Evolutionary conservation across 1,140 invertebrate genomes (phyloP).

Genomic region (Trissolcus basalis): DNA sequence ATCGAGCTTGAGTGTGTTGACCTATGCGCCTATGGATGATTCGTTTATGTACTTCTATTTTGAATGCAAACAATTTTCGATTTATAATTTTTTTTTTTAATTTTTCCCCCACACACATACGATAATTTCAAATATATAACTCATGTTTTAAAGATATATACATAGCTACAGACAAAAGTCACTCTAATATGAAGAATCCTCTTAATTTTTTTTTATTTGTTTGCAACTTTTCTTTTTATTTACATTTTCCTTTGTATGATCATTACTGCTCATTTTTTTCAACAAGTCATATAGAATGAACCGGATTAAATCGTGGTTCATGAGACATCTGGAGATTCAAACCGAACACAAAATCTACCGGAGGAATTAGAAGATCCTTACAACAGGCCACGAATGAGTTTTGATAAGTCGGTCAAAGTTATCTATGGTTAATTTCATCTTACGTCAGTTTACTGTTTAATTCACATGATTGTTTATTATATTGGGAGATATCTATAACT

Average conservation of each 20-base stretch:
- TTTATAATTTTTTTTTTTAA: conserved; percentile 1
- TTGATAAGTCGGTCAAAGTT: conserved; percentile 22
- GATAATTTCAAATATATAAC: conserved; percentile 21
- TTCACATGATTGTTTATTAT: conserved; percentile 28
- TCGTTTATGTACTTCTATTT: background rate
- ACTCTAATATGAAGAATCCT: conserved; percentile 42
- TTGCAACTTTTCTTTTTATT: conserved; percentile 22
- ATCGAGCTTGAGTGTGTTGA: conserved; percentile 16
- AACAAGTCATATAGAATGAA: background rate
- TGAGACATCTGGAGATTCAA: background rate
- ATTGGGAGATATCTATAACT: conserved; percentile 21
- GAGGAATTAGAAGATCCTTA: conserved; percentile 39
- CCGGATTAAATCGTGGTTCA: background rate
- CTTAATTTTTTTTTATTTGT: conserved; percentile 29
- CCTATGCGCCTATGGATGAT: conserved; percentile 26
- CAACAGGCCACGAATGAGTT: conserved; percentile 52
- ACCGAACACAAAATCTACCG: background rate
- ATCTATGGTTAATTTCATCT: conserved; percentile 36
- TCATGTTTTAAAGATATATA: conserved; percentile 46
- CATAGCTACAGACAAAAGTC: conserved; percentile 50
- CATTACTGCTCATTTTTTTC: too few species aligned
- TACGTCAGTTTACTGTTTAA: conserved; percentile 4
- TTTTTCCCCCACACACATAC: background rate
- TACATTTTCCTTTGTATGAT: background rate
- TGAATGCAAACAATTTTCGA: background rate